Base-by-base conservation (phyloP, 2,888 invertebrate species). In the Podabrus alpinus region DNA sequence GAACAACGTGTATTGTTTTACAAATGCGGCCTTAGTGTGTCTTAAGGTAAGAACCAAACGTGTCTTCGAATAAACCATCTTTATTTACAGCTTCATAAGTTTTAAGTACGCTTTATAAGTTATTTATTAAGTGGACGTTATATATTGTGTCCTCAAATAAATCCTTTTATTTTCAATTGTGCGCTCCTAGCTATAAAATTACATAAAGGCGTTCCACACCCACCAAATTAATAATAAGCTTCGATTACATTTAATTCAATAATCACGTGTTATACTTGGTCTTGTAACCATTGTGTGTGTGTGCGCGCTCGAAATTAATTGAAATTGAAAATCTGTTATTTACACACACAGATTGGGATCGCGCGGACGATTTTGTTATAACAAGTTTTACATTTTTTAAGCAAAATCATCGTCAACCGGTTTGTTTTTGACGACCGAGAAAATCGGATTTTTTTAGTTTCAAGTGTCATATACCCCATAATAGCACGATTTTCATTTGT, bases 111-210 rank as follows among this genome's bases (percentile, higher is more conserved):
- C 73, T 62, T 45, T 73, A 69, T 75, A 71, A 75, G 77, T 79
- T 79, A 79, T 77, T 80, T 80, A 80, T 80, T 80, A 80, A 79
- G 76, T 80, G 76, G 80, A 78, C 66, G 80, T 80, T 77, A 79
- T 78, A 79, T 78, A 79, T 64, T 64, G 17, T 16, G 19, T 64
- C 62, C 19, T 64, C 62, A 19, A 64, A 17, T n/a, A 19, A 64
- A 64, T 64, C 19, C 13, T 64, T 64, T 64, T 19, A 64, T 21
- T 64, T 64, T 19, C 21, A 19, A 64, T 64, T 64, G 17, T 64
- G 62, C 62, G 62, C 62, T 64, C 62, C 17, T n/a, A 64, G 62
- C 62, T 64, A 64, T 64, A 64, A 64, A 64, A 64, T 64, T 17
- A 64, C 21, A 19, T 64, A 17, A 21, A 15, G 62, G 17, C 62